phyloP scores from a whole-genome alignment of 2,797 vertebrate genomes.

The Falco cherrug region DNA sequence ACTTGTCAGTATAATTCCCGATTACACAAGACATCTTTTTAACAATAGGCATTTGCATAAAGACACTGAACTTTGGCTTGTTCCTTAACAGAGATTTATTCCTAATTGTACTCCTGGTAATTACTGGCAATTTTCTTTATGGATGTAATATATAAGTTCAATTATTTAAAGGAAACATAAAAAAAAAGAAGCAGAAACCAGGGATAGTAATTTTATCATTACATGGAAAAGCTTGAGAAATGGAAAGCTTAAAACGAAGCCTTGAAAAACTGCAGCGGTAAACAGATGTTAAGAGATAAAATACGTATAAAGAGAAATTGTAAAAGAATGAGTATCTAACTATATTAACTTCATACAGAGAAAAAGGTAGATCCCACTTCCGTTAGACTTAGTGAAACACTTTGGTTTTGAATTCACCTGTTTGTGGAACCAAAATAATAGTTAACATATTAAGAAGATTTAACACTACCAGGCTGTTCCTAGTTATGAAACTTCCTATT shows the following conservation, averaged over 20 bases:
- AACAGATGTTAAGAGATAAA: background rate
- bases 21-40: conserved; percentile 54
- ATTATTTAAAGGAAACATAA: conserved; percentile 26
- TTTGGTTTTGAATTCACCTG: background rate
- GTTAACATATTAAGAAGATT: background rate
- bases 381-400: background rate
- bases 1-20: conserved; percentile 64
- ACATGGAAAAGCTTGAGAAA: background rate
- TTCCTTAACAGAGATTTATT: conserved; percentile 48
- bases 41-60: conserved; percentile 52
- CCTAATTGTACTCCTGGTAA: conserved; percentile 39
- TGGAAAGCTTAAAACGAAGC: background rate
- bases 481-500: background rate
- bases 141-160: background rate
- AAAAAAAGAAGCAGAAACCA: background rate
- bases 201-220: background rate
- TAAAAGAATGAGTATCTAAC: background rate
- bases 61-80: conserved; percentile 34
- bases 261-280: background rate
- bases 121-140: conserved; percentile 46
- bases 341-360: background rate
- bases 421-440: background rate
- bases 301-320: background rate
- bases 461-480: background rate
- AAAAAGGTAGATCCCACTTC: background rate